Conservation (phyloP, 2,113 vertebrate genomes). For the Todiramphus saurophagus region DNA sequence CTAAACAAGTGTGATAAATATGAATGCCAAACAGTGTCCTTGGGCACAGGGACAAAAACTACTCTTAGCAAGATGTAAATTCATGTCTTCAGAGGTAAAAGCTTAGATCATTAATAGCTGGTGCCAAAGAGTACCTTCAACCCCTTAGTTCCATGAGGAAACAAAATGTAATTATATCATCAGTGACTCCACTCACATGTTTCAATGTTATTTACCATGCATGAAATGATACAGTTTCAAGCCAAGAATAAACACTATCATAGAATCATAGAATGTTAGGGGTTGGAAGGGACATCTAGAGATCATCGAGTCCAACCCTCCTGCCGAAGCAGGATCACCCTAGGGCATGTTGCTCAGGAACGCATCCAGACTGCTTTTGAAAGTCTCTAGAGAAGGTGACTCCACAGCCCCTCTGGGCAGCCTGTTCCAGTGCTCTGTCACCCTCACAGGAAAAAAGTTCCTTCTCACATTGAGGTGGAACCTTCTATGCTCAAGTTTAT, state of each 20-base stretch:
- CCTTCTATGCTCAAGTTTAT: too few species aligned
- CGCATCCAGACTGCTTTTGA: too few species aligned
- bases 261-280: too few species aligned
- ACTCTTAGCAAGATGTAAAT: not conserved
- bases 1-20: not conserved
- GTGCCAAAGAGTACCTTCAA: not conserved
- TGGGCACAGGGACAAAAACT: constrained; percentile 6
- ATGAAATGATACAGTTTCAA: not conserved
- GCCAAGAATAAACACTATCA: not conserved
- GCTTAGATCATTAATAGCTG: not conserved
- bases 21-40: not conserved
- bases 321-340: too few species aligned
- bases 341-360: too few species aligned
- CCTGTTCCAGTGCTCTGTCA: too few species aligned
- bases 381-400: too few species aligned
- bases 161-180: not conserved
- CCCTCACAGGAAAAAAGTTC: too few species aligned
- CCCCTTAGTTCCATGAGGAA: not conserved
- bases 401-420: too few species aligned
- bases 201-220: not conserved
- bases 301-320: too few species aligned
- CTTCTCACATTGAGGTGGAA: too few species aligned
- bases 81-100: not conserved
- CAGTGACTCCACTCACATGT: not conserved
- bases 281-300: too few species aligned